Evolutionary conservation across 1,140 invertebrate genomes (phyloP), one percentile per base, ranked within the genome.

Genomic region (Lordiphosa mommai): DNA sequence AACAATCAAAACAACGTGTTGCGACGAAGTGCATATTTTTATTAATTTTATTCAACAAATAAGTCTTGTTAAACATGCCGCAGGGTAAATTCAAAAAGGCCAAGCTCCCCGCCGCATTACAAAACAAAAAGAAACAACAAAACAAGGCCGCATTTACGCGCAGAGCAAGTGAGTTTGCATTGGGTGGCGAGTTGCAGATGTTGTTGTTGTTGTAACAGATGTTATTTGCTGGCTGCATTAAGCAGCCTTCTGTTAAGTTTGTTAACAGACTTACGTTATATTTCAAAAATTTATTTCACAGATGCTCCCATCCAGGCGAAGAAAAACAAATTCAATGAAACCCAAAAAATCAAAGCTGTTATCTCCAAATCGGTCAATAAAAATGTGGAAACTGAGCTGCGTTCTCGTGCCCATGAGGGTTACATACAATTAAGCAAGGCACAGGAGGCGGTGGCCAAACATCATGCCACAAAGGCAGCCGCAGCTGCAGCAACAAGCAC

Each of bases 311-410:
- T 93, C 30, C 89, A 92, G 58, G 89, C 92, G 0, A 93, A 93
- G 69, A 93, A 93, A 65, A 59, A 86, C 7, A 92, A 92, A 72
- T 88, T 91, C 14, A 88, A 90, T 65, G 92, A 93, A 72, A 72
- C 89, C 0, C 89, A 91, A 30, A 93, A 93, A 64, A 89, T 93
- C 10, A 93, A 93, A 60, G 90, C 92, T 58, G 89, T 90, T 8
- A 90, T 93, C 16, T 91, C 92, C 0, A 93, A 92, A 85, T 91
- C 90, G 4, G 90, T 93, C 0, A 93, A 93, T 69, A 91, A 91
- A 73, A 88, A 90, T 2, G 89, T 92, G 13, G 93, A 93, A 88
- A 87, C 91, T 46, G 92, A 93, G 72, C 85, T 93, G 7, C 88
- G 92, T 50, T 88, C 90, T 8, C 89, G 88, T 57, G 92, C 92